These are phyloP conservation scores for Eristalis intricaria DNA, from an alignment of 2,888 invertebrate genomes.

Conservation along the genomic window DNA sequence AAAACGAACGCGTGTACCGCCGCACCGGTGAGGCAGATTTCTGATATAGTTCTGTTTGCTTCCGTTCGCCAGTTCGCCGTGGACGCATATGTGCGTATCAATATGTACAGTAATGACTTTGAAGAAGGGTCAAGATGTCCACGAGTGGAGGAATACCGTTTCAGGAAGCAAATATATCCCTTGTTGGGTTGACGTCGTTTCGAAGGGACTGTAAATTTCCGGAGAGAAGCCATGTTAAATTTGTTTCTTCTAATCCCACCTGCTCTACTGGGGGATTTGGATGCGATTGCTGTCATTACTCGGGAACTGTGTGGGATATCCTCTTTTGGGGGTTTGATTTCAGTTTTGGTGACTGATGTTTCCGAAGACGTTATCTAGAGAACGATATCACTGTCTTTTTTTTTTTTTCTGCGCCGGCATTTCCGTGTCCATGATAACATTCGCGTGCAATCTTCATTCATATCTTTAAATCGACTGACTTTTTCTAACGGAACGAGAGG, in stretches of 20 bases:
- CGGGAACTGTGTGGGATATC: too few species aligned
- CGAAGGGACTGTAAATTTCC: too few species aligned
- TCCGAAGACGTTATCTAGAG: neutral
- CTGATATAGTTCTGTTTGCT: constrained; percentile 31
- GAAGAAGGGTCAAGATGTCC: constrained; percentile 42
- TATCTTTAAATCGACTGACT: too few species aligned
- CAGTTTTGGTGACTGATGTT: neutral
- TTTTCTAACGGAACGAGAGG: too few species aligned
- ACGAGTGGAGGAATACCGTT: constrained; percentile 25
- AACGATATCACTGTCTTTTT: neutral
- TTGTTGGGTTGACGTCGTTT: neutral
- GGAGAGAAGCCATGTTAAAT: too few species aligned
- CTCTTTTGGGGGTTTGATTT: too few species aligned
- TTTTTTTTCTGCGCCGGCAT: neutral
- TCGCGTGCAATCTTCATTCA: too few species aligned
- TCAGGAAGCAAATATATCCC: neutral
- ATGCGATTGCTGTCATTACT: too few species aligned
- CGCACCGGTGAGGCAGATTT: constrained; percentile 27
- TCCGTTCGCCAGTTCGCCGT: constrained; percentile 3
- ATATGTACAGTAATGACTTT: constrained; percentile 22
- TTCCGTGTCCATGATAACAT: too few species aligned
- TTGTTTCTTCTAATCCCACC: too few species aligned
- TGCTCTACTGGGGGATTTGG: too few species aligned
- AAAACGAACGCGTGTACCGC: constrained; percentile 44
- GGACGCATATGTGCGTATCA: neutral